Conservation (phyloP, 2,797 vertebrate genomes). For the Peromyscus attwateri region DNA sequence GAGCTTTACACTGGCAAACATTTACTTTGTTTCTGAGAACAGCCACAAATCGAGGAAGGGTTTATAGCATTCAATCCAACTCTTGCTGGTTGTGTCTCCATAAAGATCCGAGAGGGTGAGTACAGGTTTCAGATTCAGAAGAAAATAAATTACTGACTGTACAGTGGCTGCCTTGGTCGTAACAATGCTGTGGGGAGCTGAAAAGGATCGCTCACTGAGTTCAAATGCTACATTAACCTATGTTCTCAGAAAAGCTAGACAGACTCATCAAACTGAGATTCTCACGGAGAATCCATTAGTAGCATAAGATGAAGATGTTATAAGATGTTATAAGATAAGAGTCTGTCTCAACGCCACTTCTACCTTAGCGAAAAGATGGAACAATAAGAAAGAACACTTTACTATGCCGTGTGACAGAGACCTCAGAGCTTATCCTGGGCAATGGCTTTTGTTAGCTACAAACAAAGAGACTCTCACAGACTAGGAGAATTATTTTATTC, state of each 20-base stretch:
- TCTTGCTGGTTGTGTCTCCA: neutral
- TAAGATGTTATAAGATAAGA: no score
- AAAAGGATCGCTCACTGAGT: neutral
- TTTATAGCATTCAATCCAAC: conserved; percentile 9
- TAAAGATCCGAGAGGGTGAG: neutral
- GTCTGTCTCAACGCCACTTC: neutral
- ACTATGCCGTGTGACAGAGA: neutral
- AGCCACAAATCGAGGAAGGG: neutral
- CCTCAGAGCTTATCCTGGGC: neutral
- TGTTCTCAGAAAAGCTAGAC: conserved; percentile 4
- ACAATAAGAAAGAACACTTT: neutral
- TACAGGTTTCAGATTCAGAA: neutral
- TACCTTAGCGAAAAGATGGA: conserved; percentile 24
- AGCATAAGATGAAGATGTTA: conserved; percentile 21
- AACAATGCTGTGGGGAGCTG: neutral
- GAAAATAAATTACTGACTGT: neutral
- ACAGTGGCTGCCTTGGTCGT: neutral
- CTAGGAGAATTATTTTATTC: neutral
- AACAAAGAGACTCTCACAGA: neutral
- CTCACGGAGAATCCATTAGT: neutral
- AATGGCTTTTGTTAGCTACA: conserved; percentile 8
- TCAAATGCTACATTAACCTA: neutral
- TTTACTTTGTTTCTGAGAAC: conserved; percentile 64
- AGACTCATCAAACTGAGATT: conserved; percentile 15
- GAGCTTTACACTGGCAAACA: conserved; percentile 30